A percentile compares a stretch with the other conserved stretches of the same genome.
Conservation (phyloP, 1,140 invertebrate species). For the Catajapyx aquilonaris region DNA sequence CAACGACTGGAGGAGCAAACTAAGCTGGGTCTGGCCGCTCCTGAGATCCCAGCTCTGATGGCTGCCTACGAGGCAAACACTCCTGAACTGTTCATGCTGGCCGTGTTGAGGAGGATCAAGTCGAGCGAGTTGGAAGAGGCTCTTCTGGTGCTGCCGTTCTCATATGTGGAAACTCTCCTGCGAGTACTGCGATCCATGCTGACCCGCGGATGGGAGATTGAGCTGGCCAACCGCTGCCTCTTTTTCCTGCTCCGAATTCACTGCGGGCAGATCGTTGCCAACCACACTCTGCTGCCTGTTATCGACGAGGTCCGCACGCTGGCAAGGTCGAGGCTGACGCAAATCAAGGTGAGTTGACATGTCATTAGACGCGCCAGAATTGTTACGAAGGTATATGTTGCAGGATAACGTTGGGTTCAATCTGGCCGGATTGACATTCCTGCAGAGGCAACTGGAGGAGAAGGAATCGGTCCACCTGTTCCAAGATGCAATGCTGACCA, state of each 20-base stretch:
- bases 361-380: not conserved
- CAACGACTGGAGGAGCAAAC: conserved; percentile 24
- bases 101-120: conserved; percentile 53
- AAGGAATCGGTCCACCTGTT: conserved; percentile 63
- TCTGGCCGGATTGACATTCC: conserved; percentile 53
- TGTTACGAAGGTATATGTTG: no score
- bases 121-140: conserved; percentile 74
- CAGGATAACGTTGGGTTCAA: conserved; percentile 77
- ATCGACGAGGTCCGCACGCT: conserved; percentile 41
- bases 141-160: conserved; percentile 63
- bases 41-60: conserved; percentile 48
- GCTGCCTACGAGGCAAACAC: conserved; percentile 46
- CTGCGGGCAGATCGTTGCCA: conserved; percentile 56
- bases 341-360: conserved; percentile 34
- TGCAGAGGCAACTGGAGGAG: conserved; percentile 56
- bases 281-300: conserved; percentile 38
- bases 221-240: conserved; percentile 49
- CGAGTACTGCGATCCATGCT: conserved; percentile 43
- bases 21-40: conserved; percentile 18
- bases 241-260: conserved; percentile 67
- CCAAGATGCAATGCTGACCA: conserved; percentile 44
- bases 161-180: conserved; percentile 55
- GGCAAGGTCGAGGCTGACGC: conserved; percentile 30
- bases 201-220: conserved; percentile 39
- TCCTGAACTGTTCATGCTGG: conserved; percentile 56